A percentile compares a stretch with the other conserved stretches of the same genome.
Conservation (phyloP, 2,888 invertebrate species). For the Belgica antarctica region DNA sequence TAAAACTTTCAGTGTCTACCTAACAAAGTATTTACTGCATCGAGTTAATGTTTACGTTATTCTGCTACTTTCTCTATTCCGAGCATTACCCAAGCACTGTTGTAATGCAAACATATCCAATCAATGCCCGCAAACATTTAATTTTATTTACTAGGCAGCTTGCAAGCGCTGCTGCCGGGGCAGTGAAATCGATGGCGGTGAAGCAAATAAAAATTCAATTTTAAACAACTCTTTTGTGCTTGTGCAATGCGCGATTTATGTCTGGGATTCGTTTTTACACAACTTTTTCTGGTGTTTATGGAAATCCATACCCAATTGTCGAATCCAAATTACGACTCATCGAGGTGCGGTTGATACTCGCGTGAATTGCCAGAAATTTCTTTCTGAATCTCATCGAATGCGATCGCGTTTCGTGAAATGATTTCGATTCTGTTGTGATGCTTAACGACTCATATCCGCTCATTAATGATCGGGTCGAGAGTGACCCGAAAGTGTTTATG, state of each 20-base stretch:
- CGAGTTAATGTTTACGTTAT: conserved; percentile 35
- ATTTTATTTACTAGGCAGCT: too few species aligned
- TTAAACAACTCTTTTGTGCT: conserved; percentile 4
- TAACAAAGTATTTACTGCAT: too few species aligned
- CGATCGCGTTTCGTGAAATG: not conserved
- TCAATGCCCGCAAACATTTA: conserved; percentile 41
- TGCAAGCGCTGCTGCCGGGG: too few species aligned
- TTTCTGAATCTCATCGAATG: not conserved
- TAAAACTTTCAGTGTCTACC: too few species aligned
- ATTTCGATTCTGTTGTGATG: conserved; percentile 2
- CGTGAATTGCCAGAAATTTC: not conserved
- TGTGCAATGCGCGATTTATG: conserved; percentile 11
- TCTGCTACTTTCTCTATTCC: not conserved
- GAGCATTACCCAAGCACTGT: not conserved
- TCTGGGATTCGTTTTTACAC: not conserved
- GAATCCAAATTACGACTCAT: not conserved
- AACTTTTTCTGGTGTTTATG: not conserved
- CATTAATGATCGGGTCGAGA: conserved; percentile 24
- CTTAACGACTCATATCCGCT: conserved; percentile 40
- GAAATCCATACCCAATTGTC: not conserved
- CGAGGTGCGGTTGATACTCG: not conserved
- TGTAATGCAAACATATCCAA: conserved; percentile 34
- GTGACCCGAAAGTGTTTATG: not conserved
- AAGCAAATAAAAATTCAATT: conserved; percentile 26
- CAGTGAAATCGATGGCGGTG: conserved; percentile 2